A percentile compares a stretch with the other conserved stretches of the same genome.
Evolutionary conservation across 2,113 vertebrate genomes (phyloP).

Genomic region (Clinocottus analis): DNA sequence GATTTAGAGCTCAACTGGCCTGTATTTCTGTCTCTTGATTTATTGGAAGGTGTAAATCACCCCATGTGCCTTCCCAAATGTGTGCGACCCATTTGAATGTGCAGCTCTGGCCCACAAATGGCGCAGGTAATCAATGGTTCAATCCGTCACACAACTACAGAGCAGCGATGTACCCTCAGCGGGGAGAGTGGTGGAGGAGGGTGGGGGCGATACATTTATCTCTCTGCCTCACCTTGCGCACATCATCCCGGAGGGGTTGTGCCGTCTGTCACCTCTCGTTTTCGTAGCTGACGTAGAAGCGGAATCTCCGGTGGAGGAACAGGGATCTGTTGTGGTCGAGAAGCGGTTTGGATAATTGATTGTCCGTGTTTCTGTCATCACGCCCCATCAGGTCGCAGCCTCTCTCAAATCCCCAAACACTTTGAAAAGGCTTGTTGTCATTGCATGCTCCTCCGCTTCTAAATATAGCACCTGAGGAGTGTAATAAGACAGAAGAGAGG

Average conservation of each 20-base stretch:
- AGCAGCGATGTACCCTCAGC: background rate
- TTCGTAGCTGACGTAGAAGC: background rate
- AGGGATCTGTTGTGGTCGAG: constrained; percentile 10
- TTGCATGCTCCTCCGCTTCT: constrained; percentile 20
- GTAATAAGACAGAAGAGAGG: background rate
- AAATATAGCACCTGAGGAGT: background rate
- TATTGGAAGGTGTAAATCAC: constrained; percentile 4
- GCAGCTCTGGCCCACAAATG: background rate
- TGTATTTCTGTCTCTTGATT: constrained; percentile 15
- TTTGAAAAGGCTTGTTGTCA: constrained; percentile 31
- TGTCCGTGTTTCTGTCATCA: constrained; percentile 36
- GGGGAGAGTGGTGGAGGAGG: background rate
- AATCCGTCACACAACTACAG: background rate
- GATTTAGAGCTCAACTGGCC: constrained; percentile 22
- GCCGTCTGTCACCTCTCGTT: constrained; percentile 16
- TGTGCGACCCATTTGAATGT: background rate
- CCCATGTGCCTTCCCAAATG: constrained; percentile 2
- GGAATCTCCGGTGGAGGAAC: constrained; percentile 11
- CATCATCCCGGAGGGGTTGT: background rate
- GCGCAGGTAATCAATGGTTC: background rate
- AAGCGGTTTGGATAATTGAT: constrained; percentile 43
- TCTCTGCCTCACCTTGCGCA: constrained; percentile 6
- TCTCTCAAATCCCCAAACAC: constrained; percentile 22
- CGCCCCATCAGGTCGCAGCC: constrained; percentile 4
- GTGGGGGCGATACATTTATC: background rate